phyloP scores from a whole-genome alignment of 2,113 vertebrate genomes.

The Labeo rohita region DNA sequence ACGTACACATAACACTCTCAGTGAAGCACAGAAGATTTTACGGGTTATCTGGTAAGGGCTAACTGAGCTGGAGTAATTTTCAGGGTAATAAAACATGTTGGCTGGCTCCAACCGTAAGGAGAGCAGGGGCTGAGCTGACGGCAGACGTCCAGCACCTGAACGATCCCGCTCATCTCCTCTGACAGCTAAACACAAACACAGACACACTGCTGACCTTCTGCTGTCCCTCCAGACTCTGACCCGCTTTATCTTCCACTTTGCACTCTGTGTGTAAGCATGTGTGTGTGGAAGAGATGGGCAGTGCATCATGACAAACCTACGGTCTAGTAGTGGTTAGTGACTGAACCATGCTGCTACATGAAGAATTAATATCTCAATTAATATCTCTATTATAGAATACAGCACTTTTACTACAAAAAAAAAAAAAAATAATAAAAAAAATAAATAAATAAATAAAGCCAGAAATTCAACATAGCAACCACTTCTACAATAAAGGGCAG shows the following conservation, averaged over 20 bases:
- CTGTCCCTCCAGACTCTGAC: neutral
- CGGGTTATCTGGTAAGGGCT: neutral
- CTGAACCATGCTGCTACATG: too few species aligned
- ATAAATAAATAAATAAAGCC: too few species aligned
- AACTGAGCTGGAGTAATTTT: conserved; percentile 40
- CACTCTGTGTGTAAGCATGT: conserved; percentile 15
- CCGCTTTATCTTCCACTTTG: conserved; percentile 25
- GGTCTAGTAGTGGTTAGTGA: neutral
- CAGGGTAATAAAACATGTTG: conserved; percentile 42
- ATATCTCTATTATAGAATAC: too few species aligned
- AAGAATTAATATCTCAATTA: too few species aligned
- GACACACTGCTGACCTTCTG: conserved; percentile 31
- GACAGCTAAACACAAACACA: conserved; percentile 28
- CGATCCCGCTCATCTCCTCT: conserved; percentile 15
- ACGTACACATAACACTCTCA: neutral
- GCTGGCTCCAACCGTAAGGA: neutral
- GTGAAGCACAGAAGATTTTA: neutral
- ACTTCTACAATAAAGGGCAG: too few species aligned
- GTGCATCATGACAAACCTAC: neutral
- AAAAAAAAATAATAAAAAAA: too few species aligned
- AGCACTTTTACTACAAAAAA: too few species aligned
- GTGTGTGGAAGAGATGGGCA: neutral
- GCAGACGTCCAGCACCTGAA: conserved; percentile 31
- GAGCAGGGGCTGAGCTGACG: conserved; percentile 22
- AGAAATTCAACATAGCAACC: too few species aligned